Evolutionary conservation across 2,113 vertebrate genomes (phyloP).

Genomic region (Odobenus rosmarus): DNA sequence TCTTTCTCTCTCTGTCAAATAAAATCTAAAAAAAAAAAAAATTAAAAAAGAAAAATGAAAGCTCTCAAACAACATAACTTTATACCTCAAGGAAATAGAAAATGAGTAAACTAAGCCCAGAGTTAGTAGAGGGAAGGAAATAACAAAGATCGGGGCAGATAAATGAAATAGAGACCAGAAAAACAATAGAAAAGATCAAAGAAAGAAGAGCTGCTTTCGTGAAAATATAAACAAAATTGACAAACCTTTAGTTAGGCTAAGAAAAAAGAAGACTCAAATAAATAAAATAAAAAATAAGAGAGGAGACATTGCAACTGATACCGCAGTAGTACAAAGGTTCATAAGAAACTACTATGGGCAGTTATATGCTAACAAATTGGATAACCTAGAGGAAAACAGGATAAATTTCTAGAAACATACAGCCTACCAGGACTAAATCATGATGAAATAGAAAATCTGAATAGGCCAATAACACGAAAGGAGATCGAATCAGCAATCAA

Average conservation of each 20-base stretch:
- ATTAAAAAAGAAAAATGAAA: background rate
- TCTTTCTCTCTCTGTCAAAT: too few relatives aligned
- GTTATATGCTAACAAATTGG: background rate
- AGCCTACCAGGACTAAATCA: background rate
- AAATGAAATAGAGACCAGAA: background rate
- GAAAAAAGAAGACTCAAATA: background rate
- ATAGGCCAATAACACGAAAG: background rate
- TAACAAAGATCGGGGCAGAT: background rate
- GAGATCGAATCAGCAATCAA: background rate
- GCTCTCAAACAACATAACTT: background rate
- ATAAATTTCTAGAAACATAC: background rate
- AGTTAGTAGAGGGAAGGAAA: background rate
- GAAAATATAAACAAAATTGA: background rate
- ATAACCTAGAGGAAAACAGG: background rate
- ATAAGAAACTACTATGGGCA: background rate
- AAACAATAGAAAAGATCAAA: background rate
- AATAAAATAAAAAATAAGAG: background rate
- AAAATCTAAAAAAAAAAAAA: too few relatives aligned
- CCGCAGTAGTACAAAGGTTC: background rate
- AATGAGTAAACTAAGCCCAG: background rate
- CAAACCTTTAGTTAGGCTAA: background rate
- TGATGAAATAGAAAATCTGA: background rate
- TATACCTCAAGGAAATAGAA: background rate
- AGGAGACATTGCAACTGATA: background rate
- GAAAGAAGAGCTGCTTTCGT: background rate